These are phyloP conservation scores for Cynocephalus volans DNA, from an alignment of 2,113 vertebrate species.

Conservation along the genomic window DNA sequence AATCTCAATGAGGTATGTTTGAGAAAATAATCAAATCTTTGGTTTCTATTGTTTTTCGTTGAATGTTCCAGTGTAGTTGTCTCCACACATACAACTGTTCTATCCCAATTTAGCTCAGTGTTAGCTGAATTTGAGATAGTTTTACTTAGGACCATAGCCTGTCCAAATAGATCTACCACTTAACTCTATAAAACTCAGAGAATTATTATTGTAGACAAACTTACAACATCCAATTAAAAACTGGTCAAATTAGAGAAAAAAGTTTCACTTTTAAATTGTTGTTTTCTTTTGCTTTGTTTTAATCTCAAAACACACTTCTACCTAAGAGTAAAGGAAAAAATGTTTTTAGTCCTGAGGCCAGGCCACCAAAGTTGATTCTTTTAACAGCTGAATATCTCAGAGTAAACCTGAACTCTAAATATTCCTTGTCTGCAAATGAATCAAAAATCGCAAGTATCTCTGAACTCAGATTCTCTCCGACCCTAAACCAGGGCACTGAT, in stretches of 20 bases:
- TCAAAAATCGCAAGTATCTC: too few species aligned
- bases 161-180: background rate
- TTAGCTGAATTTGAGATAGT: background rate
- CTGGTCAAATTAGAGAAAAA: background rate
- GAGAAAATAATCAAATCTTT: slow-evolving; percentile 17
- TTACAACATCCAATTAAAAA: background rate
- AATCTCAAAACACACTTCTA: background rate
- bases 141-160: background rate
- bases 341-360: background rate
- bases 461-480: background rate
- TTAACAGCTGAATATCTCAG: background rate
- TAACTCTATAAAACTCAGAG: background rate
- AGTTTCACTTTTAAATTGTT: background rate
- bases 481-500: background rate
- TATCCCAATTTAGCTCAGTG: background rate
- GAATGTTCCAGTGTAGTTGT: background rate
- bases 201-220: background rate
- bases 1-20: background rate
- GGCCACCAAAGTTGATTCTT: background rate
- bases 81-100: background rate
- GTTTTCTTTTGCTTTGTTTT: background rate
- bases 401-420: too few species aligned
- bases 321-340: background rate
- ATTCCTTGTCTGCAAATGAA: background rate
- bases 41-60: background rate